Percentiles rank a stretch among this genome's conserved stretches.
Evolutionary conservation across 2,888 invertebrate genomes (phyloP).

Genomic region (Calameuta idolon): DNA sequence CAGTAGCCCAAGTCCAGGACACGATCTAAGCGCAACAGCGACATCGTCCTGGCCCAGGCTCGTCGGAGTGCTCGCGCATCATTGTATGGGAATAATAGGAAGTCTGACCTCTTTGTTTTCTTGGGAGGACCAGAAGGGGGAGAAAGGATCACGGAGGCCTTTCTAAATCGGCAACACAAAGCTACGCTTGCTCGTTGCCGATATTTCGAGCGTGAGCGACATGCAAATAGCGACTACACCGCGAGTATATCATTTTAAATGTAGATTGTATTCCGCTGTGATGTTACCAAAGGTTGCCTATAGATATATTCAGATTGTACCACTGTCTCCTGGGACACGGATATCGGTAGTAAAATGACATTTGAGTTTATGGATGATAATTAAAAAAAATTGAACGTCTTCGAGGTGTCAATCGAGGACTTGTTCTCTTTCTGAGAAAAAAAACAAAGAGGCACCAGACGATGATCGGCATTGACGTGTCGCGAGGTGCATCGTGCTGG

Average conservation of each 20-base stretch:
- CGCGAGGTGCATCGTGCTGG: neutral
- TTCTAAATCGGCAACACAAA: neutral
- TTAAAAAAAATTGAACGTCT: neutral
- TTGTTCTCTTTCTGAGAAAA: neutral
- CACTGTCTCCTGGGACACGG: neutral
- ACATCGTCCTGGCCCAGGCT: neutral
- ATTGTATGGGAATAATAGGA: neutral
- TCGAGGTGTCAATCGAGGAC: neutral
- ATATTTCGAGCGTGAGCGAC: neutral
- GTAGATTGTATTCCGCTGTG: neutral
- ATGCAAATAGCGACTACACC: neutral
- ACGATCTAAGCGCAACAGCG: neutral
- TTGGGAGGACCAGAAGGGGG: neutral
- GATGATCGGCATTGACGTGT: neutral
- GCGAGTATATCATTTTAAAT: neutral
- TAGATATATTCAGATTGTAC: too few species aligned
- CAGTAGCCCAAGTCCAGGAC: neutral
- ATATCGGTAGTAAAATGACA: neutral
- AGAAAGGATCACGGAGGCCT: neutral
- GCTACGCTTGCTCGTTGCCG: neutral
- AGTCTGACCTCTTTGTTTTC: neutral
- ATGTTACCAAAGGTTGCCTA: neutral
- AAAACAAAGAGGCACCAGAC: neutral
- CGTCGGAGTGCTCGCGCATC: neutral
- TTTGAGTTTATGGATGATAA: neutral